Evolutionary conservation across 2,888 invertebrate genomes (phyloP), one percentile per base, ranked within the genome.

Genomic region (Morpho deidamia): DNA sequence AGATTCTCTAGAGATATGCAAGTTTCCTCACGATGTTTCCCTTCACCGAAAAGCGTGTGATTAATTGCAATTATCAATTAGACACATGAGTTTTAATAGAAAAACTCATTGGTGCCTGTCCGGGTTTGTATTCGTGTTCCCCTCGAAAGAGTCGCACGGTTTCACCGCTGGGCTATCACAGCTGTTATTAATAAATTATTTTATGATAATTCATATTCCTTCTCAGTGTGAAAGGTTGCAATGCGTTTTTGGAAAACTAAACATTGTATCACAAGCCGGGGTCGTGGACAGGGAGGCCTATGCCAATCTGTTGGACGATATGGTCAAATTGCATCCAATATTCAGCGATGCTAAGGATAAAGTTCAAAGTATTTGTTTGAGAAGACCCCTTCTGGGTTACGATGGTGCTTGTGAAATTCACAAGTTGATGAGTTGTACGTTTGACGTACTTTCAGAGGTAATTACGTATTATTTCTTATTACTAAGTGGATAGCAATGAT

Each of bases 371-470:
- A 76, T 78, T 9, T 89, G 88, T 35, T 60, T 88, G 9, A 66
- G 59, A 1, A 78, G 70, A 50, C 70, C 72, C 0, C 14, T 69
- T 0, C 47, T 52, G 1, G 74, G 69, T 0, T 83, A 83, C 42
- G 70, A 69, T 0, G 71, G 65, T 0, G 75, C 70, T 0, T 88
- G 88, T 53, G 76, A 81, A 51, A 81, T 89, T 5, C 87, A 87
- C 44, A 78, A 72, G 8, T 50, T 89, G 0, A 50, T 88, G 37
- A 71, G 75, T 11, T 89, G 88, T 38, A 80, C 82, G 1, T 72
- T 85, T 32, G 88, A 88, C 66, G 75, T 86, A 0, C 65, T 88
- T 2, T 74, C 80, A 51, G 88, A 88, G 81, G 88, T 88, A 63
- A 64, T 67, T 55, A 8, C n/a, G 37, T n/a, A 23, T 3, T 23